Base-by-base conservation (phyloP, 2,113 vertebrate genomes). In the Carassius carassius region DNA sequence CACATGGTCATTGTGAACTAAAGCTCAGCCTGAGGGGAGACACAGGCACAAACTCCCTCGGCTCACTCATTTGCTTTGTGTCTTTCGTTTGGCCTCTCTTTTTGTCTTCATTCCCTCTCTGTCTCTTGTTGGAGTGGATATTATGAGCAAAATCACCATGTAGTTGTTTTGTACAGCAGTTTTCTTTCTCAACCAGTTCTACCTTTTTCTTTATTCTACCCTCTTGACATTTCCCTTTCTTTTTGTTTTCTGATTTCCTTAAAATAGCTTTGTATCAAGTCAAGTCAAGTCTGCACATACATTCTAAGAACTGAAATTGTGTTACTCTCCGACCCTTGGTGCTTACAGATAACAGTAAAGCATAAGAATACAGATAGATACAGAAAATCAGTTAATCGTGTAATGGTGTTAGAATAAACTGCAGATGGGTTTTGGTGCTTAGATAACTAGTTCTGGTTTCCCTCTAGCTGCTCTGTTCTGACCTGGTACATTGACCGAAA, bases 401-500 rank as follows among this genome's bases (percentile, higher is more conserved):
- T 25, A 47, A 49, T 49, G 44, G n/a, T 49, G 21, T 25, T 0
- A 75, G 6, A 13, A 49, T 74, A 74, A 47, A 74, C 41, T 0
- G 29, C 56, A 35, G 51, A 72, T 79, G 44, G 54, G 23, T 32
- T 73, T 81, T 51, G 37, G 32, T 41, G 62, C 58, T 49, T 67
- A 25, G 69, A 65, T 60, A 47, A 19, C 37, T 72, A 35, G 54
- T 58, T 67, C 14, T 19, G 32, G 12, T 54, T 62, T 77, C 85
- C 58, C 56, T 83, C 67, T 88, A 58, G 78, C 37, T 41, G 49
- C 49, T 82, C 14, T 80, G 47, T 82, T 41, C 76, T 44, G 54
- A 32, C 82, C 69, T 58, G 35, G 70, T 77, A 7, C 65, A 80
- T 86, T 78, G 49, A 63, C 44, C 35, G 58, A 85, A 75, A 85